phyloP scores from a whole-genome alignment of 2,797 vertebrate species.

The Gambusia yucatana region DNA sequence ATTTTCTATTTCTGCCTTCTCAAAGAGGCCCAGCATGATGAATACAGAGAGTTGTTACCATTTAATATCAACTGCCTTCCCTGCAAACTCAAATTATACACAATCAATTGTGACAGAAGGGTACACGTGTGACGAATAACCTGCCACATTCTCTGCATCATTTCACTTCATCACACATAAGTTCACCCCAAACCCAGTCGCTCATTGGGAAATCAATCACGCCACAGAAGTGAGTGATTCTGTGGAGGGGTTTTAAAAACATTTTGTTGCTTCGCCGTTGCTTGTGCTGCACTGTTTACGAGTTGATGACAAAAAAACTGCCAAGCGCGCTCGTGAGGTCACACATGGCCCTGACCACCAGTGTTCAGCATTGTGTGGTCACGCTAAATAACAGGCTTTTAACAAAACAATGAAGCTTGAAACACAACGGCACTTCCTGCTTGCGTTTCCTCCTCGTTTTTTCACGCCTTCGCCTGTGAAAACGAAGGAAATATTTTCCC shows the following conservation, averaged over 20 bases:
- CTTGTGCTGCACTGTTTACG: conserved; percentile 17
- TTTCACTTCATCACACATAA: conserved; percentile 80
- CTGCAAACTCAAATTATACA: conserved; percentile 80
- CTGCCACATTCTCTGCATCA: conserved; percentile 71
- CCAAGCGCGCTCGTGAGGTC: conserved; percentile 36
- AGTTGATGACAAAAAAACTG: conserved; percentile 14
- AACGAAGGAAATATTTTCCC: conserved; percentile 60
- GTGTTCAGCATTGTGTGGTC: conserved; percentile 55
- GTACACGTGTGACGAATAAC: conserved; percentile 76
- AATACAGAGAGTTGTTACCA: conserved; percentile 80
- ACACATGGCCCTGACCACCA: conserved; percentile 49
- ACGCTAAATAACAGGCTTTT: conserved; percentile 46
- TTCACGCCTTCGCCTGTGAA: conserved; percentile 63
- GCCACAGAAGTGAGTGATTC: conserved; percentile 68
- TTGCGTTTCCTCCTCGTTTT: conserved; percentile 60
- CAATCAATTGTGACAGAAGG: conserved; percentile 76
- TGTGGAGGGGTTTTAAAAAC: conserved; percentile 45
- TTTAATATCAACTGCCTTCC: conserved; percentile 81
- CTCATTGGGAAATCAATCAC: conserved; percentile 75
- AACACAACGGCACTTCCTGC: conserved; percentile 65
- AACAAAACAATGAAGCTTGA: conserved; percentile 73
- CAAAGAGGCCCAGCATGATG: conserved; percentile 70
- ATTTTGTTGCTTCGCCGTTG: conserved; percentile 26
- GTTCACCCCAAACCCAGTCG: conserved; percentile 69
- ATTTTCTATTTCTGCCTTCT: conserved; percentile 79